phyloP scores from a whole-genome alignment of 2,113 vertebrate genomes.

The Oryctolagus cuniculus region mOryCun1.1 NC_091436.1:97122501-97123000 shows the following conservation, averaged over 20 bases:
- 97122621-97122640: not conserved
- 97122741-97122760: not conserved
- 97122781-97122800: not conserved
- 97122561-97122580: constrained; percentile 12
- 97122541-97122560: not conserved
- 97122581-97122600: not conserved
- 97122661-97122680: not conserved
- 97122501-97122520: not conserved
- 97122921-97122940: constrained; percentile 97
- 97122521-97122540: not conserved
- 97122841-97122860: not conserved
- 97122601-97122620: not conserved
- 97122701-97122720: not conserved
- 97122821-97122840: not conserved
- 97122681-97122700: not conserved
- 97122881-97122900: constrained; percentile 92
- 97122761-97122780: not conserved
- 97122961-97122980: constrained; percentile 97
- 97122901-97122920: constrained; percentile 97
- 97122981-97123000: constrained; percentile 95
- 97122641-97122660: not conserved
- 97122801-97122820: not conserved
- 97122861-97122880: constrained; percentile 27
- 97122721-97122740: not conserved
- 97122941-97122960: constrained; percentile 97